Conservation (phyloP, 2,797 vertebrate species). For the Pipistrellus pipistrellus region DNA sequence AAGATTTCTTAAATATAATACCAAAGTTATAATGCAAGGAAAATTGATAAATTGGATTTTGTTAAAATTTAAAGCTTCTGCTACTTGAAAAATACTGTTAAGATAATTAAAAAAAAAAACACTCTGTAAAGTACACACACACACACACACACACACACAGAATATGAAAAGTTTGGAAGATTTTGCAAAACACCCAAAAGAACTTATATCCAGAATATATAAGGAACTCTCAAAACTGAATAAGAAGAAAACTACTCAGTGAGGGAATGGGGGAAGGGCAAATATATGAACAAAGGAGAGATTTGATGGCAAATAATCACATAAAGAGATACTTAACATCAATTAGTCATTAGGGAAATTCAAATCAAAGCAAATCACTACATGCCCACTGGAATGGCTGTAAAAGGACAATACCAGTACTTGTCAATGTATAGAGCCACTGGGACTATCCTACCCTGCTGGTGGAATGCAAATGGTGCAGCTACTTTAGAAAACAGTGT, state of each 20-base stretch:
- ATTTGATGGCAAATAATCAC: not conserved
- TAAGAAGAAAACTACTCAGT: not conserved
- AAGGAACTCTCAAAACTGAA: not conserved
- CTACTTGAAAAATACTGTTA: slow-evolving; percentile 6
- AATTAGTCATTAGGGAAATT: not conserved
- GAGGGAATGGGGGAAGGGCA: not conserved
- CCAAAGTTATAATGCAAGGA: slow-evolving; percentile 14
- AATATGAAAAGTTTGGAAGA: not conserved
- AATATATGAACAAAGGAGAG: not conserved
- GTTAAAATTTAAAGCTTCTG: slow-evolving; percentile 10
- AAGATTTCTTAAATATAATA: slow-evolving; percentile 17
- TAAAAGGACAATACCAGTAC: not conserved
- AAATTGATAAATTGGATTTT: not conserved
- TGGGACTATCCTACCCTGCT: not conserved
- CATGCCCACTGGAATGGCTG: not conserved
- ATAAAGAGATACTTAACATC: not conserved
- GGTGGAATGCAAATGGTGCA: not conserved
- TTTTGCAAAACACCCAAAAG: not conserved
- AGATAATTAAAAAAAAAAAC: slow-evolving; percentile 25
- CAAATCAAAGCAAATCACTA: not conserved
- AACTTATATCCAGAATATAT: not conserved
- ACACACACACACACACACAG: no score
- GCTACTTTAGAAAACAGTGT: no score
- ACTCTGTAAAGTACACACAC: not conserved
- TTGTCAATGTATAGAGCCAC: not conserved